phyloP scores from a whole-genome alignment of 1,140 invertebrate species.

The Ctenoplectra terminalis region DNA sequence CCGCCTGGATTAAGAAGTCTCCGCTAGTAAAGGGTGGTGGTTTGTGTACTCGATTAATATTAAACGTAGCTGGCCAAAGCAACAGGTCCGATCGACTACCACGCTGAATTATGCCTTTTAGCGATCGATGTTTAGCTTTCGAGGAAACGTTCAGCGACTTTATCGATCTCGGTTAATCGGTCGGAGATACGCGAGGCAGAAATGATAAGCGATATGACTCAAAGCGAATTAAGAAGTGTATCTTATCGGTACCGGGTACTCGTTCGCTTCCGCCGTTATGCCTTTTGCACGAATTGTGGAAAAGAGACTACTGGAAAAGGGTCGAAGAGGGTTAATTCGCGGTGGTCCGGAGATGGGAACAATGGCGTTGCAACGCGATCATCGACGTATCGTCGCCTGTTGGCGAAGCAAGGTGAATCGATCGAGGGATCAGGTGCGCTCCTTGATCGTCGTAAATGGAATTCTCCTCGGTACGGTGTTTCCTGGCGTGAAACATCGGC shows the following conservation, averaged over 20 bases:
- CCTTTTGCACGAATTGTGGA: not conserved
- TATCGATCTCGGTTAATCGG: conserved; percentile 4
- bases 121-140: not conserved
- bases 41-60: conserved; percentile 23
- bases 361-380: conserved; percentile 10
- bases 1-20: conserved; percentile 18
- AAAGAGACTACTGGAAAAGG: not conserved
- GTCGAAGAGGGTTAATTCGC: not conserved
- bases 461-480: conserved; percentile 6
- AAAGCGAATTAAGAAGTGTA: conserved; percentile 7
- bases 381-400: not conserved
- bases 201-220: conserved; percentile 14
- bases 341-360: not conserved
- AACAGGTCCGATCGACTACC: conserved; percentile 21
- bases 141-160: too few relatives aligned
- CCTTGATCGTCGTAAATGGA: conserved; percentile 22
- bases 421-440: conserved; percentile 44
- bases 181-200: not conserved
- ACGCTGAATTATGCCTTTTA: not conserved
- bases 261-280: conserved; percentile 19
- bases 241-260: conserved; percentile 13
- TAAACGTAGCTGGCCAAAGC: conserved; percentile 4
- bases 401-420: conserved; percentile 18
- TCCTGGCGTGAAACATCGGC: conserved; percentile 6
- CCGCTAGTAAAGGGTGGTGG: too few relatives aligned